Percentiles rank a stretch among this genome's conserved stretches.
These are phyloP conservation scores for Dysdera silvatica DNA, from an alignment of 1,140 invertebrate genomes.

Conservation along the genomic window DNA sequence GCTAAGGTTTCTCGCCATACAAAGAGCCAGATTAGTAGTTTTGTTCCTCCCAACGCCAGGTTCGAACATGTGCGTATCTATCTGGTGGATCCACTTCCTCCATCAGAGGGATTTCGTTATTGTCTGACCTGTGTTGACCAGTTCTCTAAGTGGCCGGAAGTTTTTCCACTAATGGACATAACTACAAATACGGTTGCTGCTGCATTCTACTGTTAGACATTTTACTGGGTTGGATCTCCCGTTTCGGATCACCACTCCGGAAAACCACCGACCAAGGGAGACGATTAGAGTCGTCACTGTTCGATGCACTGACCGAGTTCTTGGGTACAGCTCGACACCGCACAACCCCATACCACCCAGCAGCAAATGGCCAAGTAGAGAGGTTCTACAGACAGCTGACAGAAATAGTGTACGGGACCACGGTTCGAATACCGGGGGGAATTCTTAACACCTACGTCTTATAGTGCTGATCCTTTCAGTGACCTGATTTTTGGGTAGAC, in stretches of 20 bases:
- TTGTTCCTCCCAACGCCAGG: too few relatives aligned
- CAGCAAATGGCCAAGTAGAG: conserved; percentile 41
- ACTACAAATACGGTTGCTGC: too few relatives aligned
- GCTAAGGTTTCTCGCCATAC: too few relatives aligned
- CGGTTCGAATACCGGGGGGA: conserved; percentile 28
- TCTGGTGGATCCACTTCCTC: too few relatives aligned
- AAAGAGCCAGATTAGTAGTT: too few relatives aligned
- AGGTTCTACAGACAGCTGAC: conserved; percentile 43
- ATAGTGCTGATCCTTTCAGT: not conserved
- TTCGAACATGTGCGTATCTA: too few relatives aligned
- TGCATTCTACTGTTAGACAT: too few relatives aligned
- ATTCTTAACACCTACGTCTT: conserved; percentile 4
- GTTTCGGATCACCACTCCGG: not conserved
- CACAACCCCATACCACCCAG: conserved; percentile 33
- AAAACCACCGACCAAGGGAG: not conserved
- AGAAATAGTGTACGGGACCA: conserved; percentile 31
- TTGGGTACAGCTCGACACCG: not conserved
- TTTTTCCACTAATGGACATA: too few relatives aligned
- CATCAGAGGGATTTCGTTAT: too few relatives aligned
- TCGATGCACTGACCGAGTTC: not conserved
- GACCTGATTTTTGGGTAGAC: not conserved
- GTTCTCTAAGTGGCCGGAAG: too few relatives aligned
- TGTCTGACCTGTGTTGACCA: too few relatives aligned
- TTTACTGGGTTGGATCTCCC: not conserved
- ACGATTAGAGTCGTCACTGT: not conserved